phyloP scores from a whole-genome alignment of 1,140 invertebrate genomes.

The Formica exsecta region DNA sequence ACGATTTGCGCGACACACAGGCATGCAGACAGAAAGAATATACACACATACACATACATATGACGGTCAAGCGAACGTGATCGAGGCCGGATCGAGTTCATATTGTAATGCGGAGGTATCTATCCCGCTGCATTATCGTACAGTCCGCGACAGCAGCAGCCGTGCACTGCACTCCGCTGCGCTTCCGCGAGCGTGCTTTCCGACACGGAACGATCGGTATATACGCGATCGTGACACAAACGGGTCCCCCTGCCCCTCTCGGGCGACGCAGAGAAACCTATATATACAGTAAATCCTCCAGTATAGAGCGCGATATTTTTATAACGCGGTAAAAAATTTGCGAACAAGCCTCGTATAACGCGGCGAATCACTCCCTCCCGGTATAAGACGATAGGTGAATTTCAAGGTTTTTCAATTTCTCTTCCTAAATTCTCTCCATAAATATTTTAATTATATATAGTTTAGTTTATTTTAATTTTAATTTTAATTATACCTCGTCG shows the following conservation, averaged over 20 bases:
- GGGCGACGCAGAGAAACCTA: too few relatives aligned
- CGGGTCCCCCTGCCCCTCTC: neutral
- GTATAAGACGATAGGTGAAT: too few relatives aligned
- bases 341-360: too few relatives aligned
- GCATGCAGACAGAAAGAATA: conserved; percentile 80
- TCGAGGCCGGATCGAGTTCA: conserved; percentile 84
- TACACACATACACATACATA: conserved; percentile 81
- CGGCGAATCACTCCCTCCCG: too few relatives aligned
- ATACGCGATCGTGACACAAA: conserved; percentile 46
- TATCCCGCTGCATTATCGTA: conserved; percentile 83
- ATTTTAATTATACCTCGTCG: too few relatives aligned
- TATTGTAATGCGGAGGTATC: conserved; percentile 85
- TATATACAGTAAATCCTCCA: too few relatives aligned
- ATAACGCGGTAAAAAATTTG: too few relatives aligned
- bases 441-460: too few relatives aligned
- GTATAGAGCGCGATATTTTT: too few relatives aligned
- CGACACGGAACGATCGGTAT: conserved; percentile 61
- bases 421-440: too few relatives aligned
- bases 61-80: conserved; percentile 83
- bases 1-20: conserved; percentile 68
- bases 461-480: too few relatives aligned
- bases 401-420: too few relatives aligned
- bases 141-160: conserved; percentile 80
- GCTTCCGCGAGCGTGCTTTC: conserved; percentile 70
- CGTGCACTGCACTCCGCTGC: conserved; percentile 61